Evolutionary conservation across 1,140 invertebrate genomes (phyloP).

Genomic region (Drosophila bocqueti): DNA sequence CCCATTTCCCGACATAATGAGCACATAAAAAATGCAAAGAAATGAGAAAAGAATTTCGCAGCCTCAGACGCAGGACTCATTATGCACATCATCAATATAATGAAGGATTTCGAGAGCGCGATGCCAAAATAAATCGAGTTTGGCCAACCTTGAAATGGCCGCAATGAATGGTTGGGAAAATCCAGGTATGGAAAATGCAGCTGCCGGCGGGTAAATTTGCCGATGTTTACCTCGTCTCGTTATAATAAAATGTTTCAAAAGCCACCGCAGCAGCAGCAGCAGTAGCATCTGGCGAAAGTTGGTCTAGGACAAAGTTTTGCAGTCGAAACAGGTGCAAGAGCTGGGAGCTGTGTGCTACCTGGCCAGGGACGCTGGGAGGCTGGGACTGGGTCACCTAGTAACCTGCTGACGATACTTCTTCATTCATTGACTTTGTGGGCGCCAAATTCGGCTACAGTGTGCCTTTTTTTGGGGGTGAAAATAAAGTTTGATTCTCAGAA

Average conservation of each 20-base stretch:
- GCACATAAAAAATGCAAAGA: constrained; percentile 1
- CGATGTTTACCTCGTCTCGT: constrained; percentile 45
- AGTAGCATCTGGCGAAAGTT: constrained; percentile 61
- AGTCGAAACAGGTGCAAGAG: constrained; percentile 2
- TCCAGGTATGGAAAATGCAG: constrained; percentile 8
- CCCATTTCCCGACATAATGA: constrained; percentile 44
- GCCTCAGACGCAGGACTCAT: constrained; percentile 19
- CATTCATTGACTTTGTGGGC: constrained; percentile 76
- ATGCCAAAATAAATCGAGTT: constrained; percentile 38
- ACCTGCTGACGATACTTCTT: constrained; percentile 66
- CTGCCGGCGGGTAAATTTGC: background rate
- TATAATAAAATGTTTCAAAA: constrained; percentile 72
- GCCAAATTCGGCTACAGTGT: constrained; percentile 1
- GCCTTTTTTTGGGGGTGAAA: background rate
- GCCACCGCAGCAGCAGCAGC: constrained; percentile 46
- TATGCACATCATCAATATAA: constrained; percentile 54
- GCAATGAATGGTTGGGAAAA: constrained; percentile 29
- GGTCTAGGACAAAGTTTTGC: constrained; percentile 81
- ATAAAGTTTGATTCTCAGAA: background rate
- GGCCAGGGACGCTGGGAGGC: constrained; percentile 35
- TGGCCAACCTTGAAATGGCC: constrained; percentile 55
- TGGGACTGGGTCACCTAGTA: constrained; percentile 82
- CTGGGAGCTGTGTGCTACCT: constrained; percentile 9
- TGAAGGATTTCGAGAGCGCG: constrained; percentile 9
- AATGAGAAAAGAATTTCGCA: background rate